Conservation (phyloP, 2,113 vertebrate genomes). For the Poeciliopsis occidentalis region DNA sequence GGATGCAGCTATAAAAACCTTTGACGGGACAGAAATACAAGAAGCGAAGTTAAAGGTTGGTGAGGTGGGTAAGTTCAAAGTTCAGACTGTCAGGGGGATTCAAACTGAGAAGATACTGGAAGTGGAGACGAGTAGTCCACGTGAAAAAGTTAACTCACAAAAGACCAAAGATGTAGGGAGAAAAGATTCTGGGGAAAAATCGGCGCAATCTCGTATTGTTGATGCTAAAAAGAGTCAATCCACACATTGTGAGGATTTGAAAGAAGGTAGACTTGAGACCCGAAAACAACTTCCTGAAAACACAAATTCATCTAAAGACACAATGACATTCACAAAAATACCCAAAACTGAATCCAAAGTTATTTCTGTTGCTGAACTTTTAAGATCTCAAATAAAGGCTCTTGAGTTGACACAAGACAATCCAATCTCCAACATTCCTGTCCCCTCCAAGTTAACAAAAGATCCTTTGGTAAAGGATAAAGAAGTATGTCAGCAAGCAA, state of each 20-base stretch:
- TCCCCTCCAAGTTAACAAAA: slow-evolving; percentile 6
- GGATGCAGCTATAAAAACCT: slow-evolving; percentile 50
- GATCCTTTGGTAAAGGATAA: neutral
- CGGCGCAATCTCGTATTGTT: neutral
- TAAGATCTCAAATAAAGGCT: slow-evolving; percentile 67
- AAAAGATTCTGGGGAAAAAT: slow-evolving; percentile 1
- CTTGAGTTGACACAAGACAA: slow-evolving; percentile 31
- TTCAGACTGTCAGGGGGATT: neutral
- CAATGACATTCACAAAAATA: slow-evolving; percentile 35
- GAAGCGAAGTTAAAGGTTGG: slow-evolving; percentile 37
- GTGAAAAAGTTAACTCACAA: slow-evolving; percentile 12
- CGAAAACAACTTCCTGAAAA: slow-evolving; percentile 14
- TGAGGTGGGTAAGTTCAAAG: neutral
- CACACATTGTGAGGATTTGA: slow-evolving; percentile 3
- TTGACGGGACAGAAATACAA: slow-evolving; percentile 54
- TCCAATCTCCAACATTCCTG: slow-evolving; percentile 1
- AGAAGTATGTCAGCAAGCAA: slow-evolving; percentile 4
- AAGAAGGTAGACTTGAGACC: neutral
- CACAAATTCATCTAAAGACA: slow-evolving; percentile 5
- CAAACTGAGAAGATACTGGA: slow-evolving; percentile 34
- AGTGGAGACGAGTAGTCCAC: slow-evolving; percentile 24
- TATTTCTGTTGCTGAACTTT: slow-evolving; percentile 65
- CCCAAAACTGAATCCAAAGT: slow-evolving; percentile 47
- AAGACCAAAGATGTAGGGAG: neutral
- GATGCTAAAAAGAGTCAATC: slow-evolving; percentile 20